phyloP scores from a whole-genome alignment of 1,140 invertebrate species.

The Apis cerana region DNA sequence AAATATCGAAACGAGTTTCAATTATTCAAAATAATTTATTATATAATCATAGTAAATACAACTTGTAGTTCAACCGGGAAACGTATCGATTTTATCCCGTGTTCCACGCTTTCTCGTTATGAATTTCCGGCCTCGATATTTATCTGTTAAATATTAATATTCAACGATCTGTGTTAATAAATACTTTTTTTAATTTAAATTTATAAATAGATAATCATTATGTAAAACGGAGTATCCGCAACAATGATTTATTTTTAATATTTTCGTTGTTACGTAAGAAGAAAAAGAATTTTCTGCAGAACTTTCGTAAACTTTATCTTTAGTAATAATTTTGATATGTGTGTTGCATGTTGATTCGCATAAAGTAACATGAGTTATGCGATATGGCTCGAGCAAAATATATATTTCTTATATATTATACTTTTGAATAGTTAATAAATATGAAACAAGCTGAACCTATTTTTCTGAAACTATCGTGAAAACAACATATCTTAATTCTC shows the following conservation, averaged over 20 bases:
- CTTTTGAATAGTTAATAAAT: slow-evolving; percentile 21
- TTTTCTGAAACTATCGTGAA: not conserved
- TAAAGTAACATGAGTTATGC: not conserved
- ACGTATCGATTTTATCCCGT: not conserved
- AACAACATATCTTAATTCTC: not conserved
- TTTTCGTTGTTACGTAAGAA: not conserved
- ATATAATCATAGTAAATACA: not conserved
- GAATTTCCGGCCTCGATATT: not conserved
- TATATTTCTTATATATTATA: not conserved
- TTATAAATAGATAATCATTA: slow-evolving; percentile 4
- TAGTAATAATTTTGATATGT: not conserved
- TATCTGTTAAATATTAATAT: not conserved
- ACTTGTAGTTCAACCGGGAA: too few species aligned
- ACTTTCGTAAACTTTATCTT: slow-evolving; percentile 3
- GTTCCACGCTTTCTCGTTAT: not conserved
- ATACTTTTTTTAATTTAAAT: not conserved
- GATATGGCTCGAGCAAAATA: not conserved
- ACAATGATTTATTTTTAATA: not conserved
- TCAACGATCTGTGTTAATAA: not conserved
- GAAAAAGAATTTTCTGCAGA: not conserved
- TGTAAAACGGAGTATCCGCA: too few species aligned
- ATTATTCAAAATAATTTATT: not conserved
- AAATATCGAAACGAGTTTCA: too few species aligned
- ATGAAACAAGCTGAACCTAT: not conserved
- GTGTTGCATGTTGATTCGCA: slow-evolving; percentile 1